phyloP scores from a whole-genome alignment of 2,113 vertebrate genomes.

The Tonatia bakeri region DNA sequence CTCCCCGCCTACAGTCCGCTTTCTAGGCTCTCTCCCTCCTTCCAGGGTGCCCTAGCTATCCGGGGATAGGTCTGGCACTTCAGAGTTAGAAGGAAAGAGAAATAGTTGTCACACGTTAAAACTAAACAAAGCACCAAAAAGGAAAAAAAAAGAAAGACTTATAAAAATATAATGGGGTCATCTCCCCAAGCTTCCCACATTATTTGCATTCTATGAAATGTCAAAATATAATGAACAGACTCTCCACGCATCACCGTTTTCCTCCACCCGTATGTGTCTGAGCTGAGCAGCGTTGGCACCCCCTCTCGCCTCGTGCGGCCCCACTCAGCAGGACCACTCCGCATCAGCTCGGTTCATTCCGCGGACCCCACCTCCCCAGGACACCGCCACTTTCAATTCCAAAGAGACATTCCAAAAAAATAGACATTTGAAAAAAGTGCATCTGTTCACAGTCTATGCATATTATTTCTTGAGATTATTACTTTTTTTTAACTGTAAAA shows the following conservation, averaged over 20 bases:
- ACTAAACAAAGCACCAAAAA: constrained; percentile 81
- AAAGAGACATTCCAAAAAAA: constrained; percentile 70
- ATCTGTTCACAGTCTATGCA: constrained; percentile 31
- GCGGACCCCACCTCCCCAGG: not conserved
- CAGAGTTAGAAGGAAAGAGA: constrained; percentile 52
- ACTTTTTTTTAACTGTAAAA: constrained; percentile 63
- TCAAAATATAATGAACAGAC: constrained; percentile 74
- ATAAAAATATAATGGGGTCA: constrained; percentile 82
- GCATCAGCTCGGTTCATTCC: not conserved
- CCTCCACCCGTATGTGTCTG: not conserved
- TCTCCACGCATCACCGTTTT: constrained; percentile 55
- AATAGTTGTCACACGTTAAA: constrained; percentile 60
- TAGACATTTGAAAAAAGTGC: constrained; percentile 60
- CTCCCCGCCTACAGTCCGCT: too few relatives aligned
- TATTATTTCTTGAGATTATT: constrained; percentile 55
- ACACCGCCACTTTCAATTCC: constrained; percentile 31
- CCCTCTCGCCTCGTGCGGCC: constrained; percentile 33
- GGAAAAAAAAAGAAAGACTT: constrained; percentile 77
- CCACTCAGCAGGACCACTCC: not conserved
- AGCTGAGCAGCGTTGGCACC: not conserved
- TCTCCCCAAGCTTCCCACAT: constrained; percentile 32
- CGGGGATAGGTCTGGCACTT: not conserved
- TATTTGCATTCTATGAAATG: constrained; percentile 78
- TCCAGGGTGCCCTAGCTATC: not conserved
- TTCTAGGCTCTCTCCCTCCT: not conserved